phyloP scores from a whole-genome alignment of 2,113 vertebrate genomes.

The Rhea pennata region DNA sequence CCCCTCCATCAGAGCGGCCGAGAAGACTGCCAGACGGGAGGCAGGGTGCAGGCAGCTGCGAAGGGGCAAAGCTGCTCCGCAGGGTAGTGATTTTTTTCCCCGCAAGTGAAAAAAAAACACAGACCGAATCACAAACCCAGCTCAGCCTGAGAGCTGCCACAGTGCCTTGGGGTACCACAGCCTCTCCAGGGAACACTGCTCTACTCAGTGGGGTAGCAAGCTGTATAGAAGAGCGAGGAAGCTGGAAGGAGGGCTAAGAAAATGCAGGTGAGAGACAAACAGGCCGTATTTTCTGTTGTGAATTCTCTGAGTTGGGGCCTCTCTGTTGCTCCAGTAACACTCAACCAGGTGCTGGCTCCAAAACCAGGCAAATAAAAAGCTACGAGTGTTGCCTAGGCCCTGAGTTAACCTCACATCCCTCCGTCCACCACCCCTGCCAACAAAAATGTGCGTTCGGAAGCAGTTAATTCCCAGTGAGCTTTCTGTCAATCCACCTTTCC shows the following conservation, averaged over 20 bases:
- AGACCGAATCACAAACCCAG: not conserved
- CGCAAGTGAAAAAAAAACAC: not conserved
- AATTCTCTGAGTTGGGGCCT: not conserved
- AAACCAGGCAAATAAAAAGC: not conserved
- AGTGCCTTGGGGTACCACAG: too few species aligned
- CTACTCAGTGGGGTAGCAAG: not conserved
- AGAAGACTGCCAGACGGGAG: not conserved
- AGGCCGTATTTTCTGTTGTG: not conserved
- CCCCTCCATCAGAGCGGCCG: not conserved
- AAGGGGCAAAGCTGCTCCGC: not conserved
- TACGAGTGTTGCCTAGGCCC: not conserved
- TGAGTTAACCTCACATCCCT: not conserved
- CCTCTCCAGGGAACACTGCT: too few species aligned
- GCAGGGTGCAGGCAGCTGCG: not conserved
- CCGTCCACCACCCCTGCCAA: not conserved
- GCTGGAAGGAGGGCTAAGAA: not conserved
- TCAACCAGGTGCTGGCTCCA: not conserved
- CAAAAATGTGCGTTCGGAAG: not conserved
- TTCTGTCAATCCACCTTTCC: not conserved
- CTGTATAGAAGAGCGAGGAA: fast-evolving
- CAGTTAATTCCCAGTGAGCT: not conserved
- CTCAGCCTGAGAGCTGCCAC: not conserved
- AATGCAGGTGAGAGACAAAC: not conserved
- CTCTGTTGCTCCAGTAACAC: not conserved
- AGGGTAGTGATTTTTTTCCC: not conserved